These are phyloP conservation scores for Salvelinus fontinalis DNA, from an alignment of 2,113 vertebrate genomes.

Conservation along the genomic window DNA sequence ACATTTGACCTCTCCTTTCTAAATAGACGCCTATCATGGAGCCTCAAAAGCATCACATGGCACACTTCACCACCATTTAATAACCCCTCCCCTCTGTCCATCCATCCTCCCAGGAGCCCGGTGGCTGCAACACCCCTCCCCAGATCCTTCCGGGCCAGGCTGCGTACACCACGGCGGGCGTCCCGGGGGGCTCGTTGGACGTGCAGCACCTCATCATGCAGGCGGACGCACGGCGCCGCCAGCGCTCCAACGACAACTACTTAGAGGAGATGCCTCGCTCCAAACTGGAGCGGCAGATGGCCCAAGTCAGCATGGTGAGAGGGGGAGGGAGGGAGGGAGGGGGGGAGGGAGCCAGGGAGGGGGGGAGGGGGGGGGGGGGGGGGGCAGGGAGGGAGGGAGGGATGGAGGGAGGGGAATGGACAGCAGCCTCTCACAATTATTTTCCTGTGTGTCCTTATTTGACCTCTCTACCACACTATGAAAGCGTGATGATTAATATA, in stretches of 20 bases:
- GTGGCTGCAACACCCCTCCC: slow-evolving; percentile 95
- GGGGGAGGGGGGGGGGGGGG: slow-evolving; percentile 57
- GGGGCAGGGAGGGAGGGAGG: slow-evolving; percentile 22
- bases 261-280: slow-evolving; percentile 97
- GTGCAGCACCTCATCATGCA: slow-evolving; percentile 99
- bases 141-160: slow-evolving; percentile 95
- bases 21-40: background rate
- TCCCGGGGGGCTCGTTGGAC: slow-evolving; percentile 89
- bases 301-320: slow-evolving; percentile 93
- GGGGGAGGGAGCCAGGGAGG: too few relatives aligned
- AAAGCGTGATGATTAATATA: too few relatives aligned
- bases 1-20: background rate
- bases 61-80: background rate
- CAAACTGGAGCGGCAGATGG: slow-evolving; percentile 99
- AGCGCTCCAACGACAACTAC: slow-evolving; percentile 98
- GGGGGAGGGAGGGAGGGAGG: slow-evolving; percentile 5
- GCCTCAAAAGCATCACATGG: background rate
- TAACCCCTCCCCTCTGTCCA: background rate
- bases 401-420: slow-evolving; percentile 2
- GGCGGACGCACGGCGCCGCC: slow-evolving; percentile 96
- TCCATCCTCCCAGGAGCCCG: slow-evolving; percentile 82
- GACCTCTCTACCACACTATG: slow-evolving; percentile 10
- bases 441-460: background rate
- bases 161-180: slow-evolving; percentile 89
- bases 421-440: background rate